phyloP scores from a whole-genome alignment of 2,888 invertebrate genomes.

The Ceraclea dissimilis region DNA sequence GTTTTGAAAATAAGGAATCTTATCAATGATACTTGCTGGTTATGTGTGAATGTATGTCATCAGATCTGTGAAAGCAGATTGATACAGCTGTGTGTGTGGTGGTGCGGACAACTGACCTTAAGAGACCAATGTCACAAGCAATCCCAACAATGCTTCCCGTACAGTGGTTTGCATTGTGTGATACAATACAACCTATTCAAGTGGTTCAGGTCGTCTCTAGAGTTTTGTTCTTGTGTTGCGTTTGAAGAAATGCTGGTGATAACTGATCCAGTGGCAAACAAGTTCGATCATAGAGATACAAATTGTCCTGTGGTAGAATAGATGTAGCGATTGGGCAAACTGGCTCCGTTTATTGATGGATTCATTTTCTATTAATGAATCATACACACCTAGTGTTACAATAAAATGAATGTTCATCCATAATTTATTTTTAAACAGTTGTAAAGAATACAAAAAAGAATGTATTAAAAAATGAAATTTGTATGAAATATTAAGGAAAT shows the following conservation, averaged over 20 bases:
- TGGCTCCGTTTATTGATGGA: background rate
- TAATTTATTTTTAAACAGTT: too few relatives aligned
- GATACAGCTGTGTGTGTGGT: background rate
- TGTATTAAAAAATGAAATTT: too few relatives aligned
- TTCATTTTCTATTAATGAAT: background rate
- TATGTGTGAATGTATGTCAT: background rate
- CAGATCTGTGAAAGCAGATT: background rate
- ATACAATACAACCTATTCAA: background rate
- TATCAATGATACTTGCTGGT: background rate
- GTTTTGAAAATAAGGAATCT: too few relatives aligned
- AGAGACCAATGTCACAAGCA: background rate
- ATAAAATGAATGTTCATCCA: too few relatives aligned
- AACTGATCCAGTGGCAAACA: background rate
- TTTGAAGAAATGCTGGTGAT: background rate
- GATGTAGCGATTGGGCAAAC: background rate
- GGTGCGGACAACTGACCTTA: background rate
- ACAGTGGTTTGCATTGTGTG: too few relatives aligned
- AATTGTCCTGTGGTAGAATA: background rate
- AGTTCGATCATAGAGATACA: background rate
- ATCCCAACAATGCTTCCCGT: too few relatives aligned
- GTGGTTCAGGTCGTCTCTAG: background rate
- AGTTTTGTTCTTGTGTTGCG: background rate
- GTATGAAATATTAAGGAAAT: too few relatives aligned
- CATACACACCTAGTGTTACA: too few relatives aligned
- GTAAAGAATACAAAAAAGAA: background rate